Evolutionary conservation across 2,888 invertebrate species (phyloP).

Genomic region (Drosophila eohydei): DNA sequence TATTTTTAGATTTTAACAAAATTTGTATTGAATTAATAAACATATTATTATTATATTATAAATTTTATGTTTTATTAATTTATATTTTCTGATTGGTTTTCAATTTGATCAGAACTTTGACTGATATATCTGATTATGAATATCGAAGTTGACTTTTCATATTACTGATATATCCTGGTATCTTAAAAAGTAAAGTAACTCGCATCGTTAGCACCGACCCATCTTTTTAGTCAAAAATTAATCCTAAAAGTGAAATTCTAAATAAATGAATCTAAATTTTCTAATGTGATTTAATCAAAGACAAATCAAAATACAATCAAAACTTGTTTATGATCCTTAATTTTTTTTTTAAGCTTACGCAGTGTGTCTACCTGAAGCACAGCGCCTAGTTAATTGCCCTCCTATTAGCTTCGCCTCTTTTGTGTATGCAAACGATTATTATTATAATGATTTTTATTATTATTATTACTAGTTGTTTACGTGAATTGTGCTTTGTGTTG

Average conservation of each 20-base stretch:
- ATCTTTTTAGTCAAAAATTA: background rate
- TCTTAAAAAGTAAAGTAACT: background rate
- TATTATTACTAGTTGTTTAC: conserved; percentile 12
- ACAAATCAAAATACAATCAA: background rate
- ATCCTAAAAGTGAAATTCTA: too few species aligned
- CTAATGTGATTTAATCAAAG: background rate
- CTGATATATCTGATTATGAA: background rate
- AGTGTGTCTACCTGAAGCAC: conserved; percentile 12
- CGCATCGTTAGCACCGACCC: background rate
- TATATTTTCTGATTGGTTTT: background rate
- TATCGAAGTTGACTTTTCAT: background rate
- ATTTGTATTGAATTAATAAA: background rate
- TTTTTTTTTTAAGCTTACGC: background rate
- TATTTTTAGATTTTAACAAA: conserved; percentile 11
- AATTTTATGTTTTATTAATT: background rate
- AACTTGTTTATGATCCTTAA: background rate
- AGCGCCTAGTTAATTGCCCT: background rate
- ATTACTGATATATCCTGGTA: background rate
- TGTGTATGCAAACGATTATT: conserved; percentile 22
- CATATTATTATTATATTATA: background rate
- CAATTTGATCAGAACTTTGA: background rate
- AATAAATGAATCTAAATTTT: background rate
- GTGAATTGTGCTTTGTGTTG: conserved; percentile 20
- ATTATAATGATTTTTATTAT: conserved; percentile 31
- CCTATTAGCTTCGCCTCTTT: conserved; percentile 20